Evolutionary conservation across 1,140 invertebrate genomes (phyloP).

Genomic region (Calliopsis andreniformis): DNA sequence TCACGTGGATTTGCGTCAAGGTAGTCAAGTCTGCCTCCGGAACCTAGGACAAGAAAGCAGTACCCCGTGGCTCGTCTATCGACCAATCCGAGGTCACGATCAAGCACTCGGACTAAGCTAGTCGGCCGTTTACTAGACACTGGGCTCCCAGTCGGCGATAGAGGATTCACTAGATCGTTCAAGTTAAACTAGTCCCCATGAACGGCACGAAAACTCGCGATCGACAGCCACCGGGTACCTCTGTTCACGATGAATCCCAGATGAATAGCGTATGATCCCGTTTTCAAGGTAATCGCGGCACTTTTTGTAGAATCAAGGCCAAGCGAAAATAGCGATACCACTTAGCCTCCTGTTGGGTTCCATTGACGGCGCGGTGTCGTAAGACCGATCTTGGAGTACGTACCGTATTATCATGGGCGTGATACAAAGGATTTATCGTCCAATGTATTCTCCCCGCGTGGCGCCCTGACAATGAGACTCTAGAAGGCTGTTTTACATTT

Average conservation of each 20-base stretch:
- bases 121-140: constrained; percentile 50
- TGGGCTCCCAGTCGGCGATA: constrained; percentile 42
- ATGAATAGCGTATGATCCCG: constrained; percentile 28
- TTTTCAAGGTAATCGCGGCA: constrained; percentile 33
- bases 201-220: constrained; percentile 27
- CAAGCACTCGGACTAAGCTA: constrained; percentile 61
- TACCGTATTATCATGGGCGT: background rate
- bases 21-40: constrained; percentile 47
- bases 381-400: constrained; percentile 26
- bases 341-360: constrained; percentile 22
- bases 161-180: constrained; percentile 38
- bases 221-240: background rate
- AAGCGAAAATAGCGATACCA: constrained; percentile 35
- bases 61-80: constrained; percentile 46
- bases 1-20: constrained; percentile 49
- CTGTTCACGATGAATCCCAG: constrained; percentile 7
- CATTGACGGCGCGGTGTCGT: constrained; percentile 13
- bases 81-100: constrained; percentile 61
- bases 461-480: too few relatives aligned
- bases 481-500: too few relatives aligned
- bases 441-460: too few relatives aligned
- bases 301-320: constrained; percentile 42
- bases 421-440: too few relatives aligned
- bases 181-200: constrained; percentile 57
- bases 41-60: constrained; percentile 55